A percentile compares a stretch with the other conserved stretches of the same genome.
These are phyloP conservation scores for Elaeidobius kamerunicus DNA, from an alignment of 2,888 invertebrate genomes.

Conservation along the genomic window DNA sequence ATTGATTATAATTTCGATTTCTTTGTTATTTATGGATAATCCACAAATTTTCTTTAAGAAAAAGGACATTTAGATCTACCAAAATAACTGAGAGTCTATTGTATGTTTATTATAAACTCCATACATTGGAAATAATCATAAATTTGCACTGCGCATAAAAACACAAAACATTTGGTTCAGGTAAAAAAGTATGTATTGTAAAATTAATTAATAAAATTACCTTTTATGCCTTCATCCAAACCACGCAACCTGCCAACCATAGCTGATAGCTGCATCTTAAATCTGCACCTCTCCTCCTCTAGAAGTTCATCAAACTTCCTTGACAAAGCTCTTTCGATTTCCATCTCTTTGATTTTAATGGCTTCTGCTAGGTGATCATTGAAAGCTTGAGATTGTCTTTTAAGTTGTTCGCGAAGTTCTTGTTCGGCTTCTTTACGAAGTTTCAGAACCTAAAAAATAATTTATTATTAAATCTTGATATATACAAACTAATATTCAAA, in stretches of 20 bases:
- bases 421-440: constrained; percentile 66
- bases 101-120: too few species aligned
- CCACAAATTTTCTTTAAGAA: neutral
- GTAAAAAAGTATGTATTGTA: too few species aligned
- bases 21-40: too few species aligned
- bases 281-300: constrained; percentile 63
- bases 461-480: too few species aligned
- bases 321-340: constrained; percentile 53
- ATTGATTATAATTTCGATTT: too few species aligned
- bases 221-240: constrained; percentile 71
- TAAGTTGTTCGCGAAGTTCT: constrained; percentile 73
- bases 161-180: too few species aligned
- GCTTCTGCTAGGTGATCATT: constrained; percentile 75
- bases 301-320: constrained; percentile 65
- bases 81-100: too few species aligned
- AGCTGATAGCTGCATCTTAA: constrained; percentile 68
- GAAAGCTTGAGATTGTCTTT: constrained; percentile 83
- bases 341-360: constrained; percentile 54
- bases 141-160: too few species aligned
- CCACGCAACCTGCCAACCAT: constrained; percentile 74
- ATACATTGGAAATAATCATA: too few species aligned
- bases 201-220: constrained; percentile 52
- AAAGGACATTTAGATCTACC: neutral
- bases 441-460: constrained; percentile 61
- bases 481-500: too few species aligned